Base-by-base conservation (phyloP, 1,140 invertebrate genomes). In the Radopholus similis region DNA sequence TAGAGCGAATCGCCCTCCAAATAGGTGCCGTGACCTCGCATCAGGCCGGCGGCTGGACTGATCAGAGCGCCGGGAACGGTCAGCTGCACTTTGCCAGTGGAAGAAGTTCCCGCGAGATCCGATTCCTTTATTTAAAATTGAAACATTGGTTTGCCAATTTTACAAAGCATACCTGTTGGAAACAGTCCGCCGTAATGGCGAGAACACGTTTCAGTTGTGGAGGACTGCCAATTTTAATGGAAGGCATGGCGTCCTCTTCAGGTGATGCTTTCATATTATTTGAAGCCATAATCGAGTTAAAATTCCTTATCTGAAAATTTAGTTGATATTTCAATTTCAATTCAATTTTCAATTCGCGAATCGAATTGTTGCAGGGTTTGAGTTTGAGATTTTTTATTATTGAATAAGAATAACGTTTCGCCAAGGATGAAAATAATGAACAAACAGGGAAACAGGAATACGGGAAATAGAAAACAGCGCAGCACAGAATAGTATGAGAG, bases 21-120 rank as follows among this genome's bases (percentile, higher is more conserved):
- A 77, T 93, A 97, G 0, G 95, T 98, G 44, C 95, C 95, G 87
- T 98, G 95, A 6, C 95, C 95, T 81, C 94, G 68, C 68, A 70
- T 70, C 18, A 64, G 42, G 13, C 68, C 64, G 15, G n/a, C 42
- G 11, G 38, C 58, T 34, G 40, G 49, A 30, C 58, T 26, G 32
- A 62, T 62, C 49, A 62, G 3, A 2, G 58, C 58, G 2, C 58
- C 58, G 32, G 58, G 58, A 35, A 62, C 58, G 23, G 58, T 62
- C 32, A 62, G 34, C 30, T 62, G 58, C n/a, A 47, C 1, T 28
- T 18, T 62, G 49, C 32, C 40, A 23, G 58, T 18, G 49, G 15
- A 62, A 23, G 42, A 30, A 4, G 42, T 26, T 9, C 8, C 42
- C 1, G 42, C 58, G 38, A 51, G n/a, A n/a, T n/a, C n/a, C n/a